Conservation (phyloP, 2,888 invertebrate species). For the Patella pellucida region DNA sequence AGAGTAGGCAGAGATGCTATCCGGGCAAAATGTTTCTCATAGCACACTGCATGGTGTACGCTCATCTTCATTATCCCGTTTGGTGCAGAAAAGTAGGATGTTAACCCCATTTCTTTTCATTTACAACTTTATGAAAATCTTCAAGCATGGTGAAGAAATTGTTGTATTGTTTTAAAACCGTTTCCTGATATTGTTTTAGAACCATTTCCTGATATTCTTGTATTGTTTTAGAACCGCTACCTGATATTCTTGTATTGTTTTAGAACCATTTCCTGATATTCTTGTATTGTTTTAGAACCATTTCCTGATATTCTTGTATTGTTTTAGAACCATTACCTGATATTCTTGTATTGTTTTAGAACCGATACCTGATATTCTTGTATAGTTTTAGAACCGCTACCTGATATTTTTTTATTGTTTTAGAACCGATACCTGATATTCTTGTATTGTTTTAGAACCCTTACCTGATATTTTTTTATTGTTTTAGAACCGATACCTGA, state of each 20-base stretch:
- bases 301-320: slow-evolving; percentile 72
- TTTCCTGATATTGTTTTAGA: slow-evolving; percentile 43
- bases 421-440: not conserved
- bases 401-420: slow-evolving; percentile 12
- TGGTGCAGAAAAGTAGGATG: not conserved
- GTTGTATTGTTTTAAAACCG: slow-evolving; percentile 62
- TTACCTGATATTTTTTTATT: slow-evolving; percentile 72
- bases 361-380: too few species aligned
- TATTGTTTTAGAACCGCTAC: not conserved
- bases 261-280: slow-evolving; percentile 66
- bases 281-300: slow-evolving; percentile 64
- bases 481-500: too few species aligned
- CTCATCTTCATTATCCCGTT: not conserved
- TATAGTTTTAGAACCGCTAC: too few species aligned
- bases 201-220: too few species aligned
- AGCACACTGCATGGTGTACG: too few species aligned
- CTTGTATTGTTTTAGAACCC: slow-evolving; percentile 64
- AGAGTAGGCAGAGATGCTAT: too few species aligned
- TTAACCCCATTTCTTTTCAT: not conserved
- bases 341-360: too few species aligned
- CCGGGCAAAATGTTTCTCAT: too few species aligned
- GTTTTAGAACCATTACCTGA: too few species aligned
- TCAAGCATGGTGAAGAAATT: too few species aligned
- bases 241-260: slow-evolving; percentile 20
- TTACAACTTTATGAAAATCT: too few species aligned